Base-by-base conservation (phyloP, 2,888 invertebrate genomes). In the Dinocampus coccinellae region DNA sequence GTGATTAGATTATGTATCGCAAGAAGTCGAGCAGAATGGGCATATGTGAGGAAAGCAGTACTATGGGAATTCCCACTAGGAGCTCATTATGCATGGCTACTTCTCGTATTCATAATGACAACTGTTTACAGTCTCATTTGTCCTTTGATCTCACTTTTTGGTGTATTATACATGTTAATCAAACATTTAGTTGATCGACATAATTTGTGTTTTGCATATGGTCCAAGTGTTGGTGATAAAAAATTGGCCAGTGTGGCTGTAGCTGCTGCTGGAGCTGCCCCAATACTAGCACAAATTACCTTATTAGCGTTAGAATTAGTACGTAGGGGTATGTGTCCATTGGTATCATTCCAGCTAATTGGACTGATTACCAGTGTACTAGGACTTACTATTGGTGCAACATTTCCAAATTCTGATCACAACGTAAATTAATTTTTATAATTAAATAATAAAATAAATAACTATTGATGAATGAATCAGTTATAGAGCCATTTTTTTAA, bases 111-210 rank as follows among this genome's bases (percentile, higher is more conserved):
- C 86, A 95, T 97, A 2, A 94, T 97, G 82, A 93, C 95, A 20
- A 93, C 95, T 75, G 95, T 96, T 3, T 98, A 97, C 89, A 96
- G 97, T 86, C 90, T 98, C 22, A 94, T 95, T 1, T 97, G 97
- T 88, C 98, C 98, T 0, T 88, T 99, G 55, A 96, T 98, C 73
- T 94, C 96, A 75, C 97, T 97, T 0, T 97, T 97, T 86, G 97
- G 97, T 36, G 89, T 98, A 77, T 88, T 98, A 13, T 98, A 98
- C 88, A 91, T 98, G 84, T 89, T 92, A 78, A 89, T 98, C 55
- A 98, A 98, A 88, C 97, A 98, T 88, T 91, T 95, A 76, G 97
- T 97, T 11, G 98, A 98, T 88, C 94, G 97, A 76, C 97, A 98
- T 85, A 98, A 98, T 88, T 91, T 98, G 75, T 98, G 95, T 88